A percentile compares a stretch with the other conserved stretches of the same genome.
phyloP scores from a whole-genome alignment of 2,113 vertebrate species.

The Peromyscus leucopus region DNA sequence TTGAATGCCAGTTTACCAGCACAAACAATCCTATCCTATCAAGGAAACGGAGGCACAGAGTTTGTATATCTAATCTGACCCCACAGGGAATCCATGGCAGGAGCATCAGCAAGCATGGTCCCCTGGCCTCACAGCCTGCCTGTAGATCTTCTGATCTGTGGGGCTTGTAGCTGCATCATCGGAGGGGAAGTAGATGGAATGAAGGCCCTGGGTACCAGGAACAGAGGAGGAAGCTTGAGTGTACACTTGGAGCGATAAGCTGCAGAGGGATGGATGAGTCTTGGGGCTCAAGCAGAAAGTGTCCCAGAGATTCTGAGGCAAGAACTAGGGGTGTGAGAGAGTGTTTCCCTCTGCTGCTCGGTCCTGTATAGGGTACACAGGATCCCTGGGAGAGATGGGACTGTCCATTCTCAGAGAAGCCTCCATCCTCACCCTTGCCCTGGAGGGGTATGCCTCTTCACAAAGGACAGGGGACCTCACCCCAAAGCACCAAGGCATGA shows the following conservation, averaged over 20 bases:
- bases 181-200: not conserved
- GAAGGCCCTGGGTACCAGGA: not conserved
- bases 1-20: not conserved
- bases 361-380: no score
- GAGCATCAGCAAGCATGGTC: no score
- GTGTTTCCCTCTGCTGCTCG: not conserved
- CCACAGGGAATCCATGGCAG: not conserved
- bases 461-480: not conserved
- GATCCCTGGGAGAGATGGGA: not conserved
- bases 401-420: not conserved
- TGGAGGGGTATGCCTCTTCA: not conserved
- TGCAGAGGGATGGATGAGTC: rapidly evolving
- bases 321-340: no score
- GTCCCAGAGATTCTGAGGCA: not conserved
- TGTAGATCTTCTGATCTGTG: not conserved
- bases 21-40: no score
- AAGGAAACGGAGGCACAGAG: not conserved
- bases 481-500: no score
- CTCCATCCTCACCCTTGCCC: not conserved
- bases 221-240: no score
- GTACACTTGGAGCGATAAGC: not conserved
- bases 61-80: rapidly evolving
- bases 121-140: not conserved
- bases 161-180: not conserved
- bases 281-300: not conserved